Evolutionary conservation across 2,797 vertebrate genomes (phyloP).

Genomic region (Podarcis siculus): DNA sequence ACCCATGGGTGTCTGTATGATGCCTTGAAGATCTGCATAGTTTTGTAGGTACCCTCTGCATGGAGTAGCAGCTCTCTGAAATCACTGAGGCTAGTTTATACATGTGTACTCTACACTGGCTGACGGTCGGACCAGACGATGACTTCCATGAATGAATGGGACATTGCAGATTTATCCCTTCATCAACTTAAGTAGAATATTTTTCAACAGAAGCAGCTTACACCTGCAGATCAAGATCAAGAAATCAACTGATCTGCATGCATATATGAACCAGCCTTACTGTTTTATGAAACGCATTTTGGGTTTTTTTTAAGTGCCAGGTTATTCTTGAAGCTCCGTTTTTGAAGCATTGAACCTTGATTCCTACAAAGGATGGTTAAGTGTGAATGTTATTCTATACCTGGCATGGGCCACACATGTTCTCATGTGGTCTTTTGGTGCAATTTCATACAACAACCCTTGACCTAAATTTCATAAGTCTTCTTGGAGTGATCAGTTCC

Average conservation of each 20-base stretch:
- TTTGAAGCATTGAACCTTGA: constrained; percentile 8
- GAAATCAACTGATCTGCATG: not conserved
- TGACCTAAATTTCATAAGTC: too few species aligned
- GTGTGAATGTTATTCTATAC: not conserved
- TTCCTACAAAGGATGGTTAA: not conserved
- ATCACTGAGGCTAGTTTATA: not conserved
- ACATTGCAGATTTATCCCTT: not conserved
- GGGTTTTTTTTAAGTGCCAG: too few species aligned
- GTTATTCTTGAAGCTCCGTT: not conserved
- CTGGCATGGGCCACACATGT: too few species aligned
- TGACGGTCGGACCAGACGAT: not conserved
- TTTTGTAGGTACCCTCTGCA: not conserved
- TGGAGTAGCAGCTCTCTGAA: not conserved
- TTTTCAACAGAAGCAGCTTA: not conserved
- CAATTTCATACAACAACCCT: too few species aligned
- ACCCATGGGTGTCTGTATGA: not conserved
- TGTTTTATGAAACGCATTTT: not conserved
- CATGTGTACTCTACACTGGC: too few species aligned
- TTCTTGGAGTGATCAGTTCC: too few species aligned
- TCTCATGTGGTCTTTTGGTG: too few species aligned
- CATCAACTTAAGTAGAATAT: not conserved
- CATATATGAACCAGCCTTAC: not conserved
- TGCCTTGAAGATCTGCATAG: not conserved
- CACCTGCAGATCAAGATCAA: not conserved
- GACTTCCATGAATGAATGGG: not conserved